Base-by-base conservation (phyloP, 1,140 invertebrate genomes). In the Drosophila rhopaloa region DNA sequence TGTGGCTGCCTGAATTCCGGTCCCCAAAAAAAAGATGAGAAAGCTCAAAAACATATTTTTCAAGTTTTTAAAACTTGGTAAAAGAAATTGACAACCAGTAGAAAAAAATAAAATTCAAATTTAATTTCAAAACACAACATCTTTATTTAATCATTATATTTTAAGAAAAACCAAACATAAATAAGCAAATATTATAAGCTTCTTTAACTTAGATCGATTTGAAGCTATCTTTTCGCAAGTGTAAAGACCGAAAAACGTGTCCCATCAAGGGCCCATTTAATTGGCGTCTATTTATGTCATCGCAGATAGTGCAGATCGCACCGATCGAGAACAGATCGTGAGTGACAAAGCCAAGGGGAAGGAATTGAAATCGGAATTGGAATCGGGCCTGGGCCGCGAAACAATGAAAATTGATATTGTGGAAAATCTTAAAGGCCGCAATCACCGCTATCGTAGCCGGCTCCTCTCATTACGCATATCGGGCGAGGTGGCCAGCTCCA, bases 391-490 rank as follows among this genome's bases (percentile, higher is more conserved):
- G 38, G 60, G 19, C 16, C 7, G 9, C 41, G 46, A 58, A 76
- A 88, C 84, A 88, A 88, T 84, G 80, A 88, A 89, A 89, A 89
- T 89, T 84, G 84, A 89, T 84, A 89, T 89, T 89, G 70, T 72
- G 70, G 60, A 67, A 79, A 89, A 89, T 89, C 84, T 89, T 66
- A 89, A 89, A 89, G 84, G 74, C 77, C 50, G 44, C 77, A 85
- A 70, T 78, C 75, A 61, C 77, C 74, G 73, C 73, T 56, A 81
- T 41, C 74, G 46, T 5, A 41, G 29, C 40, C 19, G 19, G 51
- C 58, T 46, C 44, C 68, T 57, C 84, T 89, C 85, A 89, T 89
- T 89, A 89, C 84, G 84, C 84, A 89, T 81, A 80, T 80, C 59
- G 76, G 47, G 24, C 43, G 57, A 50, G 71, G 57, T 59, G 48